Percentiles rank a stretch among this genome's conserved stretches.
phyloP scores from a whole-genome alignment of 2,797 vertebrate species.

The Lateolabrax maculatus region DNA sequence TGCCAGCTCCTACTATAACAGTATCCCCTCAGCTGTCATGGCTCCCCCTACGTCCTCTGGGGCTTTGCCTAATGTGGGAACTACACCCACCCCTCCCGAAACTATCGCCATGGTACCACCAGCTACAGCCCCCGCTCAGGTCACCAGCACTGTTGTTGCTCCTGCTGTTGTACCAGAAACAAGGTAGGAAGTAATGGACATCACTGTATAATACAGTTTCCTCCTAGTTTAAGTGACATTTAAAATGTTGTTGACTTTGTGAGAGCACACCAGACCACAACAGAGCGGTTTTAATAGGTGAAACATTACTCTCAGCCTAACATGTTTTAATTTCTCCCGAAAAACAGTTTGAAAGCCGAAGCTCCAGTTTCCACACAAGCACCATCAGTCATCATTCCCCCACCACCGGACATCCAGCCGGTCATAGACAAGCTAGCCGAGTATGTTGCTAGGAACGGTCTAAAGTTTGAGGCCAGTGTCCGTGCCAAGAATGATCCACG shows the following conservation, averaged over 20 bases:
- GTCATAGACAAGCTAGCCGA: slow-evolving; percentile 99
- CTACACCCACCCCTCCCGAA: slow-evolving; percentile 84
- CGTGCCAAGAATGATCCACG: slow-evolving; percentile 97
- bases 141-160: slow-evolving; percentile 50
- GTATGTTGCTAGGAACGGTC: slow-evolving; percentile 96
- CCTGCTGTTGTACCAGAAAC: slow-evolving; percentile 62
- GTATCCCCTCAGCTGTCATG: slow-evolving; percentile 85
- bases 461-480: slow-evolving; percentile 97
- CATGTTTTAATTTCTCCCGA: not conserved
- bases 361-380: slow-evolving; percentile 66
- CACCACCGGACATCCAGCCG: slow-evolving; percentile 96
- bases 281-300: not conserved
- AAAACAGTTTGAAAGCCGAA: slow-evolving; percentile 68
- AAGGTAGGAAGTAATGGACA: slow-evolving; percentile 60
- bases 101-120: slow-evolving; percentile 43
- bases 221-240: not conserved
- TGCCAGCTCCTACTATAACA: slow-evolving; percentile 90
- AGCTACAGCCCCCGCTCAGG: slow-evolving; percentile 53
- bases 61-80: slow-evolving; percentile 85
- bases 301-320: not conserved
- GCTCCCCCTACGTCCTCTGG: slow-evolving; percentile 81
- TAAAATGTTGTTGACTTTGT: not conserved
- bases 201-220: not conserved
- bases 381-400: slow-evolving; percentile 92
- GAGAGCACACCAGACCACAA: not conserved